Conservation (phyloP, 2,797 vertebrate species). For the Telmatherina bonti region DNA sequence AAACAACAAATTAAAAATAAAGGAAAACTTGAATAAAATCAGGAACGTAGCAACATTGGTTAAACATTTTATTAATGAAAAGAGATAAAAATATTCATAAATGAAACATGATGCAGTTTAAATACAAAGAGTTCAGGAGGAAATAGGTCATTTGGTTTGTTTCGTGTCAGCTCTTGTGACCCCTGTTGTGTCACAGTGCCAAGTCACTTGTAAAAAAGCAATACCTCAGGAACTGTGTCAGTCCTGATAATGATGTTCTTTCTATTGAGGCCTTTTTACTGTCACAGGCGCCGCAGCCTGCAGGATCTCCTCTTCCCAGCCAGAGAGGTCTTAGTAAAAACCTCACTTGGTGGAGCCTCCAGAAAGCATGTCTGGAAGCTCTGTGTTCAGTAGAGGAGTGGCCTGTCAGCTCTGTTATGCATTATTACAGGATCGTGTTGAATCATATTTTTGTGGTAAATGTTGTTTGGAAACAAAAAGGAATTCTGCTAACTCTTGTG, state of each 20-base stretch:
- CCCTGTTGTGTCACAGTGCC: slow-evolving; percentile 21
- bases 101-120: background rate
- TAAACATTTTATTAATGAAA: too few relatives aligned
- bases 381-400: slow-evolving; percentile 32
- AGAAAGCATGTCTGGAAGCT: slow-evolving; percentile 8
- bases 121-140: background rate
- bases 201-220: slow-evolving; percentile 12
- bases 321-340: slow-evolving; percentile 6
- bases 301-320: slow-evolving; percentile 13
- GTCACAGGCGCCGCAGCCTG: slow-evolving; percentile 17
- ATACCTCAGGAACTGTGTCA: slow-evolving; percentile 15
- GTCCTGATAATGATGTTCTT: slow-evolving; percentile 18
- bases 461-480: background rate
- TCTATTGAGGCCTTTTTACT: slow-evolving; percentile 16
- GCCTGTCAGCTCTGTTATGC: slow-evolving; percentile 31
- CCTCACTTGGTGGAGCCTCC: slow-evolving; percentile 2
- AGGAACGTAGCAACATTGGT: too few relatives aligned
- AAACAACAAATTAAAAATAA: too few relatives aligned
- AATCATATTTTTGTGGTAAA: slow-evolving; percentile 1
- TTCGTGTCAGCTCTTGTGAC: slow-evolving; percentile 10
- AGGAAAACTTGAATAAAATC: too few relatives aligned
- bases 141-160: slow-evolving; percentile 14
- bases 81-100: background rate
- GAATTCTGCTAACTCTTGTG: slow-evolving; percentile 2
- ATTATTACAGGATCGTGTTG: background rate